Percentiles rank a stretch among this genome's conserved stretches.
phyloP scores from a whole-genome alignment of 2,888 invertebrate species.

The Beris morrisii region DNA sequence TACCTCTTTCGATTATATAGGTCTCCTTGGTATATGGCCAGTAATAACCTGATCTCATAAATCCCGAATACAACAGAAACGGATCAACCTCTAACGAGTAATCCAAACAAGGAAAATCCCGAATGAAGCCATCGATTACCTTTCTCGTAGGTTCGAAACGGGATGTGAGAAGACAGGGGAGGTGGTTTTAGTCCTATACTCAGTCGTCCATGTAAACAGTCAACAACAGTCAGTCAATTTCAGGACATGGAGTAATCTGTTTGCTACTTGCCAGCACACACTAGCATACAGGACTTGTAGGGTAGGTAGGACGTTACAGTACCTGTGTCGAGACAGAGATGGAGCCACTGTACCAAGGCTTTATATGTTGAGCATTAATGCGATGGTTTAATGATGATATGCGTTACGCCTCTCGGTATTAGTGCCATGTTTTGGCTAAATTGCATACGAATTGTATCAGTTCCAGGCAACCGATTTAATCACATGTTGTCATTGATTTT shows the following conservation, averaged over 20 bases:
- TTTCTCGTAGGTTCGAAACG: neutral
- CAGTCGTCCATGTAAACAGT: constrained; percentile 28
- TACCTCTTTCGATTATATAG: no score
- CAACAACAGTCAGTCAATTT: constrained; percentile 26
- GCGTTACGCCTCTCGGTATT: neutral
- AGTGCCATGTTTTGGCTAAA: constrained; percentile 20
- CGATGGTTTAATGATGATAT: neutral
- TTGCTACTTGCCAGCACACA: constrained; percentile 10
- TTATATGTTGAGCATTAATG: neutral
- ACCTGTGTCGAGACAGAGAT: neutral
- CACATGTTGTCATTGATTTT: constrained; percentile 13
- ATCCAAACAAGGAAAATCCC: constrained; percentile 29
- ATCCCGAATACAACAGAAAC: constrained; percentile 20
- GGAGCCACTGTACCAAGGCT: neutral
- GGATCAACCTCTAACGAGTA: constrained; percentile 21
- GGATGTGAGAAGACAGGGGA: neutral
- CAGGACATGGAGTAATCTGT: constrained; percentile 26
- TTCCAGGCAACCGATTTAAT: constrained; percentile 15
- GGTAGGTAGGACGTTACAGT: neutral
- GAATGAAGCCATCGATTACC: constrained; percentile 31
- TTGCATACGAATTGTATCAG: constrained; percentile 13
- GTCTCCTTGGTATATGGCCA: no score
- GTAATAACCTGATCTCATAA: constrained; percentile 9
- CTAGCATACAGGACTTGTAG: neutral
- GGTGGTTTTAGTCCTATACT: neutral